Conservation (phyloP, 2,888 invertebrate species). For the Scaptomyza caliginosa region DNA sequence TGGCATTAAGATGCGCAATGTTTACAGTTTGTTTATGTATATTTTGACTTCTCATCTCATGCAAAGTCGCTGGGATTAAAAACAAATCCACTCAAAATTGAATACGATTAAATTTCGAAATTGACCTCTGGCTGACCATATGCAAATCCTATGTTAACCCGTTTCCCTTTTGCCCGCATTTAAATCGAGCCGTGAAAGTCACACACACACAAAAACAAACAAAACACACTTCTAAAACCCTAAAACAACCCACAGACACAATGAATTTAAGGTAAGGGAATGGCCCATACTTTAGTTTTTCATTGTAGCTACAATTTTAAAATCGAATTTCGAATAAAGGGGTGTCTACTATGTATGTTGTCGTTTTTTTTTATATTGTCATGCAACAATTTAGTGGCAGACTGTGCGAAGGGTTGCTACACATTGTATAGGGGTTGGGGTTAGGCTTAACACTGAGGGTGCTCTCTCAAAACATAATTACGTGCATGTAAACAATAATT, state of each 20-base stretch:
- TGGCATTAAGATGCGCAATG: slow-evolving; percentile 10
- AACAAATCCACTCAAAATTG: slow-evolving; percentile 77
- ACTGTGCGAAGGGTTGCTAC: slow-evolving; percentile 50
- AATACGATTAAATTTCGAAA: slow-evolving; percentile 74
- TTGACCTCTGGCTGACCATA: slow-evolving; percentile 74
- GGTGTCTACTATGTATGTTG: slow-evolving; percentile 17
- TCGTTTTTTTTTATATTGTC: slow-evolving; percentile 51
- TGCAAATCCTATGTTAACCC: slow-evolving; percentile 55
- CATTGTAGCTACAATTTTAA: slow-evolving; percentile 72
- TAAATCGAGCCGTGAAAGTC: slow-evolving; percentile 71
- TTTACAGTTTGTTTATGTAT: slow-evolving; percentile 11
- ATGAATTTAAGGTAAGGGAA: background rate
- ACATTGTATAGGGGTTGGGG: background rate
- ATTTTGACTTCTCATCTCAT: slow-evolving; percentile 50
- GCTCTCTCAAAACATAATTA: slow-evolving; percentile 76
- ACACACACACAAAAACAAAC: slow-evolving; percentile 20
- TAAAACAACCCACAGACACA: background rate
- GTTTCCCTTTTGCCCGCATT: slow-evolving; percentile 11
- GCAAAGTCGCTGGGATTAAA: slow-evolving; percentile 64
- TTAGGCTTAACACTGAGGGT: background rate
- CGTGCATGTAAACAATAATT: slow-evolving; percentile 83
- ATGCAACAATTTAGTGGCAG: slow-evolving; percentile 49
- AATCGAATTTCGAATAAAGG: slow-evolving; percentile 69
- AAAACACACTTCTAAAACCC: background rate
- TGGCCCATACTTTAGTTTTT: slow-evolving; percentile 12